Evolutionary conservation across 1,140 invertebrate genomes (phyloP), one percentile per base, ranked within the genome.

Genomic region (Rhagoletis zephyria): DNA sequence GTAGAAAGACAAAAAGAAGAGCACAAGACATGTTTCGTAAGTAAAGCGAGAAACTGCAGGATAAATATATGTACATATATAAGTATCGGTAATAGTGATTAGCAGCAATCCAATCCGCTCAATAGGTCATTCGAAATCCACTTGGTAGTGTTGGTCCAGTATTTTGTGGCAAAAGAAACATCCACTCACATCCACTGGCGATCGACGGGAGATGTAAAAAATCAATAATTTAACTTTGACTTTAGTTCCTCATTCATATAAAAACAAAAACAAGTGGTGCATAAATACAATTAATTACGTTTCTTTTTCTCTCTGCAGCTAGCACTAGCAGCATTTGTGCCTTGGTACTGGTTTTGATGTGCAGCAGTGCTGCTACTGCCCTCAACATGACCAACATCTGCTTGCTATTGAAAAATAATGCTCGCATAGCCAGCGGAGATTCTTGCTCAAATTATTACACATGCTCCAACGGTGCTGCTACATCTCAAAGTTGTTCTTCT

Each of bases 371-470:
- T 0, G 12, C 16, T 5, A 14, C 70, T 16, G 45, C 86, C 10
- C 77, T 86, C 14, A 90, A 90, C 65, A 87, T 89, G 87, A 90
- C 70, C 64, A 87, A 89, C 65, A 5, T 90, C 16, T 90, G 90
- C 61, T 45, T 88, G 6, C 51, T 90, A 59, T 85, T 90, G 30
- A 59, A 63, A 9, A 61, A 88, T 64, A 88, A 88, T 9, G 19
- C 67, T 14, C 87, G 63, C 5, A 89, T 90, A 86, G 87, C 87
- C 86, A 90, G 88, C 30, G 85, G 87, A 30, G 65, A 87, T 19
- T 89, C 90, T 16, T 90, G 90, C 85, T 61, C 59, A 67, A 70
- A 87, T 3, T 90, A 90, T 81, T 90, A 90, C 65, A 56, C 64
- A 16, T 90, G 90, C 85, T 61, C 56, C 60, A 87, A 88, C 19